Percentiles rank a stretch among this genome's conserved stretches.
Conservation (phyloP, 2,888 invertebrate species). For the Oeneis ivallda region DNA sequence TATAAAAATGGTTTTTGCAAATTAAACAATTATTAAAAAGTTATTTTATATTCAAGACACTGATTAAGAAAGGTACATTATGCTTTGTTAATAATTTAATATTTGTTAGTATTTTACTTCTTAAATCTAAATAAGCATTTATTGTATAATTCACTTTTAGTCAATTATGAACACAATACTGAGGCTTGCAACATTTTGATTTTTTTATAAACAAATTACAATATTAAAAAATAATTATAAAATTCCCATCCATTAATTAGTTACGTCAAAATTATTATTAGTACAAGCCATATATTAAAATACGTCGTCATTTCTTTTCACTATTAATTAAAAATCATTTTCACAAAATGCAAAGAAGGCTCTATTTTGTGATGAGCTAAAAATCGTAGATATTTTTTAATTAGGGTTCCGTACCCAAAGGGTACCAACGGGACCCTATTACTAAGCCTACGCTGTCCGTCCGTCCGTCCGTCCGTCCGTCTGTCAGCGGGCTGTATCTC, state of each 20-base stretch:
- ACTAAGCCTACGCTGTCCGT: too few relatives aligned
- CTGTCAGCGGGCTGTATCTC: too few relatives aligned
- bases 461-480: too few relatives aligned
- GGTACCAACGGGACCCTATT: too few relatives aligned
- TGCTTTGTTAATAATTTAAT: conserved; percentile 28
- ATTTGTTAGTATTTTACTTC: conserved; percentile 17
- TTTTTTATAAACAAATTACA: too few relatives aligned
- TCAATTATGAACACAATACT: background rate
- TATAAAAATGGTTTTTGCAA: background rate
- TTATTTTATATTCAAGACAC: conserved; percentile 28
- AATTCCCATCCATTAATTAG: too few relatives aligned
- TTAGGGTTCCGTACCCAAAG: too few relatives aligned
- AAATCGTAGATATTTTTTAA: too few relatives aligned
- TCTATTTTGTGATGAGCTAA: background rate
- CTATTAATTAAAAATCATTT: background rate
- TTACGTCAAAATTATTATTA: too few relatives aligned
- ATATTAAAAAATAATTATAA: background rate
- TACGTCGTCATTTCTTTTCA: conserved; percentile 2
- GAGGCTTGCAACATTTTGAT: too few relatives aligned
- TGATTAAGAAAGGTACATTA: conserved; percentile 24
- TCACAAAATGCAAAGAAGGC: conserved; percentile 7
- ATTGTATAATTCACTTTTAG: background rate
- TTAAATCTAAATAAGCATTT: background rate
- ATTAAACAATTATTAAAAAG: conserved; percentile 1
- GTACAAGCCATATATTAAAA: background rate